phyloP scores from a whole-genome alignment of 2,113 vertebrate genomes.

The Falco punctatus region DNA sequence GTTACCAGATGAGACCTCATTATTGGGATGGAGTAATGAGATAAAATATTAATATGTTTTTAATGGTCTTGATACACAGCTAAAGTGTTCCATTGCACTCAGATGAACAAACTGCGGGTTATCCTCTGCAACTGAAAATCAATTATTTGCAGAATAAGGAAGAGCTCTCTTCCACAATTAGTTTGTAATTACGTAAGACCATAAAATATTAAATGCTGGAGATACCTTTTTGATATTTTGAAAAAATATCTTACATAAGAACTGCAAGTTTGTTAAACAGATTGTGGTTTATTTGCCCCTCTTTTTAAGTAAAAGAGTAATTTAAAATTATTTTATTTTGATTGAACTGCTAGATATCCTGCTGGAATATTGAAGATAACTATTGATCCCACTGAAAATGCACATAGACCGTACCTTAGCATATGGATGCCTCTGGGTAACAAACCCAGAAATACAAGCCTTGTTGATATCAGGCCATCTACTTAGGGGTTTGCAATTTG shows the following conservation, averaged over 20 bases:
- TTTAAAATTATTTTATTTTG: neutral
- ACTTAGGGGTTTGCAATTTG: neutral
- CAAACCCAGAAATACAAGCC: neutral
- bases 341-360: neutral
- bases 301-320: neutral
- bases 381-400: neutral
- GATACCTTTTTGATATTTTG: neutral
- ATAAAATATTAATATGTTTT: conserved; percentile 31
- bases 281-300: neutral
- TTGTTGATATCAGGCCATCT: neutral
- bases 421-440: neutral
- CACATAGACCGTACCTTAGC: neutral
- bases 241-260: neutral
- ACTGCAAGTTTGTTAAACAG: neutral
- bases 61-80: neutral
- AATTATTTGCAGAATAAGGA: neutral
- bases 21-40: neutral
- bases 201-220: conserved; percentile 7
- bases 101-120: neutral
- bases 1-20: neutral
- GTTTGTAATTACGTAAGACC: neutral
- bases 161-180: neutral
- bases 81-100: neutral
- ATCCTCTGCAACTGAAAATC: conserved; percentile 10
- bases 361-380: neutral